These are phyloP conservation scores for Crenuchus spilurus DNA, from an alignment of 2,797 vertebrate genomes.

Conservation along the genomic window DNA sequence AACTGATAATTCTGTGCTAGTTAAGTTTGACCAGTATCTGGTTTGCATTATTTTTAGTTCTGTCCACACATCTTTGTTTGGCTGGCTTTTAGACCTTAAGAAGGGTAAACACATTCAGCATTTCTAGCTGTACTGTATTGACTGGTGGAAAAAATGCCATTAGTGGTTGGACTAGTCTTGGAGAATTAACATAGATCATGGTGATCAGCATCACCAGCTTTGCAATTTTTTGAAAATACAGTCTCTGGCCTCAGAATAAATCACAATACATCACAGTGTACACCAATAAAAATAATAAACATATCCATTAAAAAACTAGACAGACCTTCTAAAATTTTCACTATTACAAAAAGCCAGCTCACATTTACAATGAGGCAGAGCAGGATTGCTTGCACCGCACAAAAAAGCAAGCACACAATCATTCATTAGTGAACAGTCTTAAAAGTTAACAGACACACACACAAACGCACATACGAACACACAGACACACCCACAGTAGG, in stretches of 20 bases:
- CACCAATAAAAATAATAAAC: conserved; percentile 67
- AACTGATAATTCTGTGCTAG: too few species aligned
- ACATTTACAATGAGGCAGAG: conserved; percentile 58
- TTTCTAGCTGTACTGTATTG: too few species aligned
- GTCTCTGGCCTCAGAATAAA: conserved; percentile 48
- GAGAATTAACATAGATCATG: too few species aligned
- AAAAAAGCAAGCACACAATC: conserved; percentile 57
- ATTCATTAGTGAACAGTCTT: conserved; percentile 33
- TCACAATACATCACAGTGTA: conserved; percentile 73
- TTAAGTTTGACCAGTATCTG: too few species aligned
- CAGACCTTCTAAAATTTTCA: conserved; percentile 44
- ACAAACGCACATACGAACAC: conserved; percentile 11
- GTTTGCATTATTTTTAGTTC: too few species aligned
- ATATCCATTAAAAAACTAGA: conserved; percentile 59
- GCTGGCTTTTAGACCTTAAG: too few species aligned
- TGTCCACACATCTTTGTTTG: too few species aligned
- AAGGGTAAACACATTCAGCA: too few species aligned
- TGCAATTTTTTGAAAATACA: conserved; percentile 10
- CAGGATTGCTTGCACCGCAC: conserved; percentile 57
- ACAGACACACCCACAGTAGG: background rate
- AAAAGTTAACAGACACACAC: conserved; percentile 19
- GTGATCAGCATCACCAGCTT: conserved; percentile 14
- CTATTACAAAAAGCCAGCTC: conserved; percentile 53
- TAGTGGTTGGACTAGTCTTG: too few species aligned
- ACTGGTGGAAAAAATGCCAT: too few species aligned